Evolutionary conservation across 1,140 invertebrate genomes (phyloP), one percentile per base, ranked within the genome.

Genomic region (Zaprionus camerounensis): DNA sequence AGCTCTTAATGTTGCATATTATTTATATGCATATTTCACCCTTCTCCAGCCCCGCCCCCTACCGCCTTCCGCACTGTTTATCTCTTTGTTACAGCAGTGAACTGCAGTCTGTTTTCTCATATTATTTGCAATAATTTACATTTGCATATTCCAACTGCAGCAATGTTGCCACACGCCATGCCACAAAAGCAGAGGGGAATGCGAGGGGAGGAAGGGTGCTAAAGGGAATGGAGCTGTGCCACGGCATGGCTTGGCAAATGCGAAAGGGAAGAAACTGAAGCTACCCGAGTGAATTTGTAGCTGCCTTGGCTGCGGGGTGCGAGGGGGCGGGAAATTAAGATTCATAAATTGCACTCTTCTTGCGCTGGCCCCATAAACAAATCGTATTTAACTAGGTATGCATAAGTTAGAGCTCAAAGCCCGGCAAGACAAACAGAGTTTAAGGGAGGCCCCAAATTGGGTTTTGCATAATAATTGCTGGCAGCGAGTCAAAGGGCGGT

Each of bases 91-190:
- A 77, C 34, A 59, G 62, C 63, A 76, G 53, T 17, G n/a, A 62
- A 68, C 44, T 79, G 74, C 75, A 77, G 65, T 77, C 64, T 69
- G 78, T 79, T 76, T 59, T 67, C 66, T 69, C 58, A 68, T 71
- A 79, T 79, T 77, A 80, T 80, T 65, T 77, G 76, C 78, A 68
- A 80, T 77, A 67, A 77, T 80, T 80, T 77, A 69, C 65, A 80
- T 80, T 77, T 77, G 64, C 78, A 80, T 80, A 76, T 68, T 67
- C 44, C 67, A 63, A 75, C 49, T 46, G 58, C 57, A 69, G 58
- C 46, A 68, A 57, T n/a, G 55, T 22, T 63, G 61, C 36, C 44
- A 36, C 53, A 59, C 63, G 34, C 15, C 53, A 61, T 20, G 38
- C n/a, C 51, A n/a, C 24, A n/a, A 12, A 63, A n/a, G 36, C 13